phyloP scores from a whole-genome alignment of 2,888 invertebrate genomes.

The Melanostoma mellinum region DNA sequence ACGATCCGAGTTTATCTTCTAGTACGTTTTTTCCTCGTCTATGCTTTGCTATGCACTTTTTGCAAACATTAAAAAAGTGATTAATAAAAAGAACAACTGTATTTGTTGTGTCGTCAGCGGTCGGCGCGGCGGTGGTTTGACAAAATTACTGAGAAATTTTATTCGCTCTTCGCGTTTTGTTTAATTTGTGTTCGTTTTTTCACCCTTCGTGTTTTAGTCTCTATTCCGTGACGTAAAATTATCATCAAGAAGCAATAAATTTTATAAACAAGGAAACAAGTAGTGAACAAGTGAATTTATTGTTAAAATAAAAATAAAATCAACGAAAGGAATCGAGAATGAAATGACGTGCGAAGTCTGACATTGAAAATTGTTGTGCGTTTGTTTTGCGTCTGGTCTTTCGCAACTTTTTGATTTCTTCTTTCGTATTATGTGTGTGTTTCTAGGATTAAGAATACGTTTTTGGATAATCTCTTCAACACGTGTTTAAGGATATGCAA shows the following conservation, averaged over 20 bases:
- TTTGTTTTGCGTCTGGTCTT: constrained; percentile 69
- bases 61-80: constrained; percentile 16
- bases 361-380: constrained; percentile 70
- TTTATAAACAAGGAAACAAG: constrained; percentile 32
- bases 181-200: constrained; percentile 37
- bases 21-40: constrained; percentile 18
- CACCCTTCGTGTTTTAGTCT: constrained; percentile 26
- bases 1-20: constrained; percentile 30
- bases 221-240: constrained; percentile 62
- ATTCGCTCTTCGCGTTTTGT: constrained; percentile 42
- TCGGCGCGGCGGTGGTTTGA: constrained; percentile 13
- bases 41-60: constrained; percentile 32
- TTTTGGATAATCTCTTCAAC: constrained; percentile 42
- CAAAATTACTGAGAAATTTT: constrained; percentile 3
- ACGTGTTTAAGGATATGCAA: constrained; percentile 22
- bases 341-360: constrained; percentile 56
- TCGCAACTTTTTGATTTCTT: constrained; percentile 44
- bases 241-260: constrained; percentile 66
- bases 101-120: constrained; percentile 11
- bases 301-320: constrained; percentile 26
- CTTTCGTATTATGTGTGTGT: constrained; percentile 1
- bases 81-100: constrained; percentile 14
- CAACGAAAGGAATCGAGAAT: constrained; percentile 67
- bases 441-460: constrained; percentile 45
- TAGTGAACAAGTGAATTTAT: constrained; percentile 53